Conservation (phyloP, 2,888 invertebrate genomes). For the Lochmaea capreae region DNA sequence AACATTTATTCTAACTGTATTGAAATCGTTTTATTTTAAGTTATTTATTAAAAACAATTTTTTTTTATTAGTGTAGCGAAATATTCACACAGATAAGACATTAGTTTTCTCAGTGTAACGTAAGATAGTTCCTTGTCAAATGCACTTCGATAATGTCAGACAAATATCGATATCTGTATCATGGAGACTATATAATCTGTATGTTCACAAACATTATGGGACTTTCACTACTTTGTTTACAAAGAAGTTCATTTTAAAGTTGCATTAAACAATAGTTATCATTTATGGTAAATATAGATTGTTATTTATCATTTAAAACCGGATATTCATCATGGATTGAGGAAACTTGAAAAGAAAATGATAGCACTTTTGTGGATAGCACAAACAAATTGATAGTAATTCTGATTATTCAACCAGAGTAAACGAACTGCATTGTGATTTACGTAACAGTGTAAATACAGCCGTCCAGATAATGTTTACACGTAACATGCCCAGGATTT, state of each 20-base stretch:
- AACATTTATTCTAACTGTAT: too few species aligned
- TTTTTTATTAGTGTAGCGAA: too few species aligned
- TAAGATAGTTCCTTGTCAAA: too few species aligned
- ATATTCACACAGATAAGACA: too few species aligned
- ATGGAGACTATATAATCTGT: too few species aligned
- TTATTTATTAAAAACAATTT: too few species aligned
- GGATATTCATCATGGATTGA: not conserved
- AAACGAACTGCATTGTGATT: not conserved
- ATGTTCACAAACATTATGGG: too few species aligned
- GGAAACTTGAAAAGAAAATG: not conserved
- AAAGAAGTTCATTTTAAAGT: not conserved
- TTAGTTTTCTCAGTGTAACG: too few species aligned
- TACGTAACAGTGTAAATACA: not conserved
- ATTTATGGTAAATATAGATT: not conserved
- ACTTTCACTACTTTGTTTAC: not conserved
- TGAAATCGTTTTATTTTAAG: too few species aligned
- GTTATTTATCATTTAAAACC: not conserved
- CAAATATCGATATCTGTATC: too few species aligned
- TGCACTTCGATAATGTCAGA: too few species aligned
- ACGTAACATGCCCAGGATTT: not conserved
- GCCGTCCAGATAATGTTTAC: not conserved
- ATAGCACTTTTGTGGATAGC: too few species aligned
- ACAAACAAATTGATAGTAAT: not conserved
- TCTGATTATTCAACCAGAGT: not conserved
- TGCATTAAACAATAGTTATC: not conserved